A percentile compares a stretch with the other conserved stretches of the same genome.
phyloP scores from a whole-genome alignment of 1,140 invertebrate genomes.

The Drosophila nigrodunni region DNA sequence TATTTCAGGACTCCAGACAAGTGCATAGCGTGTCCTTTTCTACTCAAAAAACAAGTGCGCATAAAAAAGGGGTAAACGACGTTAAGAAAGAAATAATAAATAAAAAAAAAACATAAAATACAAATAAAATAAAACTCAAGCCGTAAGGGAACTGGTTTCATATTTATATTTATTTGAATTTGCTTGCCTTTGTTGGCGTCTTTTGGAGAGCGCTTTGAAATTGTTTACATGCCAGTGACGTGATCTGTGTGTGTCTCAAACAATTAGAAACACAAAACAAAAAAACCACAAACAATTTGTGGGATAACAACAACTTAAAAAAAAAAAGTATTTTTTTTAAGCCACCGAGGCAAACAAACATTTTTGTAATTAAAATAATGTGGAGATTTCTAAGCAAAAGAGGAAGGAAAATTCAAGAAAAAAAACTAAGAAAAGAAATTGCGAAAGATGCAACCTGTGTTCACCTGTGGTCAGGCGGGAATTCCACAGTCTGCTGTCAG shows the following conservation, averaged over 20 bases:
- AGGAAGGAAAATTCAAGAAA: not conserved
- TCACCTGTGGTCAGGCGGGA: not conserved
- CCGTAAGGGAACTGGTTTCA: slow-evolving; percentile 18
- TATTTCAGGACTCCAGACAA: slow-evolving; percentile 70
- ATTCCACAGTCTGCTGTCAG: not conserved
- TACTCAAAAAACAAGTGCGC: slow-evolving; percentile 50
- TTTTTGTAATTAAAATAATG: slow-evolving; percentile 27
- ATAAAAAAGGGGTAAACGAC: slow-evolving; percentile 1
- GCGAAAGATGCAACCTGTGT: slow-evolving; percentile 32
- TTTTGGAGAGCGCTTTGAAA: slow-evolving; percentile 4
- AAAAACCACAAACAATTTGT: too few species aligned
- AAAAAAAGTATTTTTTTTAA: not conserved
- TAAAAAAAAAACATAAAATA: not conserved
- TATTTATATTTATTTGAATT: slow-evolving; percentile 24
- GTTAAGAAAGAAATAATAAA: not conserved
- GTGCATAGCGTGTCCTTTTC: slow-evolving; percentile 71
- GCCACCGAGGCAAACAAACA: slow-evolving; percentile 7
- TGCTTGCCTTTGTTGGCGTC: not conserved
- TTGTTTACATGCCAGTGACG: not conserved
- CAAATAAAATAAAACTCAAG: not conserved
- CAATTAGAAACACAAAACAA: not conserved
- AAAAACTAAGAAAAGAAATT: slow-evolving; percentile 4
- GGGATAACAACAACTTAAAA: too few species aligned
- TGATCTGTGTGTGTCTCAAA: not conserved
- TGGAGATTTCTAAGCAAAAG: too few species aligned